Conservation (phyloP, 2,888 invertebrate species). For the Pollenia griseotomentosa region DNA sequence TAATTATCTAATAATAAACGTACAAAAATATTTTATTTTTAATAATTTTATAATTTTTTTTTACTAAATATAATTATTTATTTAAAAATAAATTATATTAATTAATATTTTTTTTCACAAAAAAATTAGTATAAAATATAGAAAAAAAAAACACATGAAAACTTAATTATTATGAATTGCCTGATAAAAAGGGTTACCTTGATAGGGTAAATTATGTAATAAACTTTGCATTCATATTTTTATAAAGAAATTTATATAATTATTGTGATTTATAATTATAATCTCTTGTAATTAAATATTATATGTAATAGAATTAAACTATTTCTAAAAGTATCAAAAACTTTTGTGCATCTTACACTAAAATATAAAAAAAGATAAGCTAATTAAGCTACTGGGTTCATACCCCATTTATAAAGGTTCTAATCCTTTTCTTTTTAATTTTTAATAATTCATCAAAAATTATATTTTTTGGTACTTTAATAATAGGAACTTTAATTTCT, state of each 20-base stretch:
- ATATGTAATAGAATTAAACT: conserved; percentile 87
- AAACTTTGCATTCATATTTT: conserved; percentile 75
- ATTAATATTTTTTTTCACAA: too few relatives aligned
- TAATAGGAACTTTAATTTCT: conserved; percentile 83
- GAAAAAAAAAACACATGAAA: conserved; percentile 65
- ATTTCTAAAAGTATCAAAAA: conserved; percentile 86
- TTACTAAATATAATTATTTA: too few relatives aligned
- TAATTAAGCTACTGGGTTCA: conserved; percentile 85
- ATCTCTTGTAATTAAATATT: too few relatives aligned
- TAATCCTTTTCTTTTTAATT: conserved; percentile 86
- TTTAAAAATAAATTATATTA: too few relatives aligned
- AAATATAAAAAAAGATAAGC: conserved; percentile 86
- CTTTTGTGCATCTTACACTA: conserved; percentile 87
- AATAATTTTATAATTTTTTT: too few relatives aligned
- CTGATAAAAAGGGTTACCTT: conserved; percentile 86
- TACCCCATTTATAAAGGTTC: conserved; percentile 84
- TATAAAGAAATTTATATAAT: too few relatives aligned
- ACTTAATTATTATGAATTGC: conserved; percentile 73
- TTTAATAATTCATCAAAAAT: conserved; percentile 84
- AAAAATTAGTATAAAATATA: neutral
- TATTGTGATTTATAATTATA: too few relatives aligned
- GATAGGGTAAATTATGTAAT: conserved; percentile 86
- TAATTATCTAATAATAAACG: too few relatives aligned
- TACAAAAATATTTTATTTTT: too few relatives aligned
- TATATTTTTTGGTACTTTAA: conserved; percentile 85